Evolutionary conservation across 1,140 invertebrate species (phyloP), one percentile per base, ranked within the genome.

Genomic region (Solenopsis fugax): DNA sequence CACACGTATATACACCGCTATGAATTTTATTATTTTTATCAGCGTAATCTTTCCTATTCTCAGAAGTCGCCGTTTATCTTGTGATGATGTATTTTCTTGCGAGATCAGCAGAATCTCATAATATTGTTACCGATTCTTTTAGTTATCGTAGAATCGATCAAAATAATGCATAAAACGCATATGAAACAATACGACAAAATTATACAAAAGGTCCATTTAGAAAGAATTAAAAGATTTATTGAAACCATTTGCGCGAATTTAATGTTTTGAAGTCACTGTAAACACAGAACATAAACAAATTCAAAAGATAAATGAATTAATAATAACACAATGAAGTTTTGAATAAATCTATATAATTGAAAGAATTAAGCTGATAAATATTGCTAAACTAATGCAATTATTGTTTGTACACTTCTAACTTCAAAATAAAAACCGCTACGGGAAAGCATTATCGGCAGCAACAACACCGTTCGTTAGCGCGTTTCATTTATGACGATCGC

Each of bases 11-110:
- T 37, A 69, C 45, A 13, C 45, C 21, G 48, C 12, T 62, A 62
- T 75, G 6, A 84, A 84, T 84, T 84, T 84, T 73, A 84, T 84
- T 84, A 84, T 84, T 84, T 75, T 75, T 75, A 84, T 18, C n/a
- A 56, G 21, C 7, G 54, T 41, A 62, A 16, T 24, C 67, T 58
- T 45, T 73, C 24, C 54, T 37, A 50, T 37, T 9, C 12, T 24
- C 24, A 6, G 29, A 29, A 41, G 10, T 16, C 18, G 67, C 16
- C 50, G 41, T 73, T 82, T 73, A 82, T 82, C 67, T 82, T 73
- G 29, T 52, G 52, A 82, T 34, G 24, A 82, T 34, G 24, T 82
- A 73, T 82, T 73, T 73, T 24, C n/a, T 56, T 34, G 37, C 41
- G 37, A 12, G 10, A 82, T 82, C 67, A 18, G 50, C 77, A 71